Evolutionary conservation across 2,888 invertebrate species (phyloP), one percentile per base, ranked within the genome.

Genomic region (Lutraria lutraria): DNA sequence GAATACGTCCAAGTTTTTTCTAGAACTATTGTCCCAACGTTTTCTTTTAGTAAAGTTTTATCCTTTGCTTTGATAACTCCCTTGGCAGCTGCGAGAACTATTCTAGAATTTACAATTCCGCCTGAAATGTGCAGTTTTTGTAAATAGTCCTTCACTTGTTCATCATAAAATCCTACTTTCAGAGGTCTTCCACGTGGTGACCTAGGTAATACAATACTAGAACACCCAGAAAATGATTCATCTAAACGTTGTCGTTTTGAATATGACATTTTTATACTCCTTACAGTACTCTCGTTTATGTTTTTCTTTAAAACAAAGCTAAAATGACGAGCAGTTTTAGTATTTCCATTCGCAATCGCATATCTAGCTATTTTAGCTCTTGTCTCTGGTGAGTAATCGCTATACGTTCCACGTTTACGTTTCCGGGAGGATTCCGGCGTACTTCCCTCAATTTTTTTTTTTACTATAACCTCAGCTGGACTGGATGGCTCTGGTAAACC

Each of bases 1-100:
- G 91, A 91, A 29, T 60, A 31, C 19, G 91, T 86, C 12, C 83
- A 86, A 79, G 29, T 15, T 21, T 91, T 85, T 4, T 89, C 89
- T 29, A 91, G 88, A 6, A 13, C 60, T 0, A 88, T 87, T 53
- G 86, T 68, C 10, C 90, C 91, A 63, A 91, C 91, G 86, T 85
- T 88, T 4, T 68, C 54, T 56, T 80, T 72, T 0, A 91, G 83
- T 52, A 79, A 82, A 43, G 87, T 81, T 13, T 79, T 60, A 92
- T 90, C 15, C 79, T 89, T 0, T 89, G 86, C 4, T n/a, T n/a
- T n/a, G n/a, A n/a, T n/a, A n/a, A n/a, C n/a, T n/a, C n/a, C n/a
- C n/a, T n/a, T n/a, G n/a, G 86, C 83, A 43, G 53, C 86, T 29
- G 85, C 88, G 19, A 19, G 81, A 4, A 88, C 54, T 0, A 52